Conservation (phyloP, 1,140 invertebrate genomes). For the Temnothorax longispinosus region DNA sequence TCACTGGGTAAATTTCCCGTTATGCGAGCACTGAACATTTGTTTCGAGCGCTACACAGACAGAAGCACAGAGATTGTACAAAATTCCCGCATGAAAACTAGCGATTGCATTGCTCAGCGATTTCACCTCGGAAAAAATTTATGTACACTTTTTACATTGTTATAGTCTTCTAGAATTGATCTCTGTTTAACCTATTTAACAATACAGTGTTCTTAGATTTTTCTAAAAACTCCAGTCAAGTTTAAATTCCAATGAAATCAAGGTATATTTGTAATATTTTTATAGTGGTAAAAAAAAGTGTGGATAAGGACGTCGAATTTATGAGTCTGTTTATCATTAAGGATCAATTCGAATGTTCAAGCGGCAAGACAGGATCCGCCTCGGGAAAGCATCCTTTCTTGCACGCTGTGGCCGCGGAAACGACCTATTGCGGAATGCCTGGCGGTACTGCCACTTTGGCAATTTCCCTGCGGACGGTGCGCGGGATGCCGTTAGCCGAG, state of each 20-base stretch:
- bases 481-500: slow-evolving; percentile 71
- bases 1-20: slow-evolving; percentile 55
- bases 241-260: background rate
- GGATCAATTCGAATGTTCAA: background rate
- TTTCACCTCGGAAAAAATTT: background rate
- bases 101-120: background rate
- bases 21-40: slow-evolving; percentile 50
- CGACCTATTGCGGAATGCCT: slow-evolving; percentile 45
- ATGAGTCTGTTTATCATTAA: background rate
- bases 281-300: background rate
- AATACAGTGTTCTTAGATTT: background rate
- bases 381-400: slow-evolving; percentile 18
- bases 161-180: background rate
- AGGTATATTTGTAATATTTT: background rate
- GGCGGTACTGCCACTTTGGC: slow-evolving; percentile 54
- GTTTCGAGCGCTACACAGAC: background rate
- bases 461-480: slow-evolving; percentile 71
- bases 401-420: slow-evolving; percentile 1
- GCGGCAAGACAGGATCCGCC: background rate
- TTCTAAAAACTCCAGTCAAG: background rate
- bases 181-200: background rate
- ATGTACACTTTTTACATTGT: background rate
- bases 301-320: background rate
- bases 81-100: slow-evolving; percentile 13
- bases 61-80: slow-evolving; percentile 10